These are phyloP conservation scores for Paracanthobrama guichenoti DNA, from an alignment of 2,113 vertebrate species.

Conservation along the genomic window DNA sequence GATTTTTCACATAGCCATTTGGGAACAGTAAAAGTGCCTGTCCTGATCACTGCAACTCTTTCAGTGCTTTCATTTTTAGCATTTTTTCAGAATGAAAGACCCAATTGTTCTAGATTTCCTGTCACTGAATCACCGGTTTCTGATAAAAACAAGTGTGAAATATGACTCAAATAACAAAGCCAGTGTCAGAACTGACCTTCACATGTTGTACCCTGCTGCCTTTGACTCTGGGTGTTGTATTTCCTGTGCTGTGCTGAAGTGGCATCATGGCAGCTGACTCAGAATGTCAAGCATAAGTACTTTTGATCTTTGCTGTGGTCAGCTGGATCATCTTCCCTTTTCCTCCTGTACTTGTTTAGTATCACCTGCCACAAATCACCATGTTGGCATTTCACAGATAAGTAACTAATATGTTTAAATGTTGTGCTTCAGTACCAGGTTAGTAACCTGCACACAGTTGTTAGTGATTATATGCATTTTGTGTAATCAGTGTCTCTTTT, in stretches of 20 bases:
- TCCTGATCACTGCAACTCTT: conserved; percentile 51
- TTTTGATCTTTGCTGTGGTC: conserved; percentile 6
- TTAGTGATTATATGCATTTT: neutral
- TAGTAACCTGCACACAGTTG: neutral
- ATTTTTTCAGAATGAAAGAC: conserved; percentile 61
- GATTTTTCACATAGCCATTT: conserved; percentile 48
- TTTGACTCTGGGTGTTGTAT: conserved; percentile 43
- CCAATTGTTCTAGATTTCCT: conserved; percentile 61
- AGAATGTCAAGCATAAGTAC: conserved; percentile 10
- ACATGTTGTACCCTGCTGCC: neutral
- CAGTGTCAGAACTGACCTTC: conserved; percentile 37
- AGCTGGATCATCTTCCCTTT: neutral
- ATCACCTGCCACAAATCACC: neutral
- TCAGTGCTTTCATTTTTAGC: conserved; percentile 53
- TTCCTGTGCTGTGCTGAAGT: conserved; percentile 46
- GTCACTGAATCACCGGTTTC: conserved; percentile 23
- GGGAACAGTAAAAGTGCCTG: conserved; percentile 70
- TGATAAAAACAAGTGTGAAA: conserved; percentile 36
- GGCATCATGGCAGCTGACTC: conserved; percentile 45
- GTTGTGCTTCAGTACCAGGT: neutral
- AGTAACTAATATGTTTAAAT: neutral
- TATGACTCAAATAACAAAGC: neutral
- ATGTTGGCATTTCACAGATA: neutral
- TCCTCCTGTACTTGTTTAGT: neutral
- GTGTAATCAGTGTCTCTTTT: neutral